Evolutionary conservation across 2,797 vertebrate genomes (phyloP).

Genomic region (Gouania willdenowi): DNA sequence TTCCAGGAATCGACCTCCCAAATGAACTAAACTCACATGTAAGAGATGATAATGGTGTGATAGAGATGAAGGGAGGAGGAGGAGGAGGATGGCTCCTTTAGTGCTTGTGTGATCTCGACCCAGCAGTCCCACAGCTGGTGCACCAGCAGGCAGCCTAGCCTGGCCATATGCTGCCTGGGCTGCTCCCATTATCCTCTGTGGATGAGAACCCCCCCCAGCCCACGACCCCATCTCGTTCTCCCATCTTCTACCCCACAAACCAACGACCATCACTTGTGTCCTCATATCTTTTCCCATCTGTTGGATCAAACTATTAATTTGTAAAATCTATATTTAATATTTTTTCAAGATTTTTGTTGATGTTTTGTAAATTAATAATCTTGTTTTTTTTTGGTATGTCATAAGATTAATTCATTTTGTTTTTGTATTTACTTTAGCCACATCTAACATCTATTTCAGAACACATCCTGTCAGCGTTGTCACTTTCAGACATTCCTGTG

Average conservation of each 20-base stretch:
- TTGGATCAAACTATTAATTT: too few species aligned
- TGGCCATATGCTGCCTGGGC: constrained; percentile 86
- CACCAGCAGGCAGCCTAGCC: constrained; percentile 88
- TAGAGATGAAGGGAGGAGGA: constrained; percentile 9
- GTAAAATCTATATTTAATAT: too few species aligned
- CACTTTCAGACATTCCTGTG: not conserved
- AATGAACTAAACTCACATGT: constrained; percentile 20
- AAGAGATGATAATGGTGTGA: constrained; percentile 22
- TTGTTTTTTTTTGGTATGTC: too few species aligned
- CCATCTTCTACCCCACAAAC: not conserved
- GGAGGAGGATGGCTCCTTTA: constrained; percentile 61
- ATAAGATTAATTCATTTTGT: too few species aligned
- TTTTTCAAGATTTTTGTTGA: too few species aligned
- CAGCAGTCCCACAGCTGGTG: constrained; percentile 91
- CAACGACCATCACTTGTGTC: not conserved
- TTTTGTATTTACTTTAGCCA: too few species aligned
- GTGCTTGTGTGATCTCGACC: constrained; percentile 77
- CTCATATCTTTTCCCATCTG: too few species aligned
- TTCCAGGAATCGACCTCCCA: too few species aligned
- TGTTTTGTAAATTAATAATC: too few species aligned
- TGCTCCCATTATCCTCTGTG: constrained; percentile 86
- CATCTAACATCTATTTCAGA: too few species aligned
- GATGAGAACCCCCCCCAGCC: constrained; percentile 42
- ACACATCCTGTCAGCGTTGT: too few species aligned
- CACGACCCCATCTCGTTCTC: constrained; percentile 1